Evolutionary conservation across 2,888 invertebrate genomes (phyloP), one percentile per base, ranked within the genome.

Genomic region (Pyrrhosoma nymphula): DNA sequence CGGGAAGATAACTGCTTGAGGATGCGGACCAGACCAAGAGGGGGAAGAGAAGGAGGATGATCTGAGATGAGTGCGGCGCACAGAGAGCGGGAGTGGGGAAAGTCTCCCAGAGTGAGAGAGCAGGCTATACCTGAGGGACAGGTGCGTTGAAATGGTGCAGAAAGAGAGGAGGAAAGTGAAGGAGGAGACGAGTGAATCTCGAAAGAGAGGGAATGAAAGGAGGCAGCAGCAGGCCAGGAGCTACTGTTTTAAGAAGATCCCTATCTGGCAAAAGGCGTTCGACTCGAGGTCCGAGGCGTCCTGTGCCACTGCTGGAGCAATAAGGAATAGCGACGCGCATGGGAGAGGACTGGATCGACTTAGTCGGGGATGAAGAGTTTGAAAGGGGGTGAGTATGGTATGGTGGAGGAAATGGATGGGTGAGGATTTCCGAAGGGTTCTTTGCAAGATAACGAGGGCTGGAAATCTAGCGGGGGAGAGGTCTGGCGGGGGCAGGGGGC

Each of bases 171-270:
- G 20, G 23, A 60, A 60, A 93, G 69, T 20, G 56, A 56, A n/a
- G 35, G 63, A 20, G 60, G 12, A n/a, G n/a, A 56, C 16, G 56
- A 47, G 90, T 90, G 56, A 35, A 35, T 16, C n/a, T 60, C 56
- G n/a, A 60, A 20, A 20, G 60, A 60, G 60, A 12, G 20, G 60
- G 47, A 16, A 47, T 23, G 39, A 47, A 69, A 69, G 47, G n/a
- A 69, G 93, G 69, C 39, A 47, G 75, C 69, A 75, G 69, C 93
- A 93, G 69, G 39, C 93, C 93, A 47, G 93, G 63, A 47, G 93
- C 93, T 93, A 93, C 93, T 75, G 93, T 93, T 69, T 89, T 75
- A 69, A 93, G 93, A 93, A 93, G 93, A 93, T 93, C 93, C 69
- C 93, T 93, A 93, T 93, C 93, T 20, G 60, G 75, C 30, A 82